Conservation (phyloP, 2,797 vertebrate species). For the Chanos chanos region DNA sequence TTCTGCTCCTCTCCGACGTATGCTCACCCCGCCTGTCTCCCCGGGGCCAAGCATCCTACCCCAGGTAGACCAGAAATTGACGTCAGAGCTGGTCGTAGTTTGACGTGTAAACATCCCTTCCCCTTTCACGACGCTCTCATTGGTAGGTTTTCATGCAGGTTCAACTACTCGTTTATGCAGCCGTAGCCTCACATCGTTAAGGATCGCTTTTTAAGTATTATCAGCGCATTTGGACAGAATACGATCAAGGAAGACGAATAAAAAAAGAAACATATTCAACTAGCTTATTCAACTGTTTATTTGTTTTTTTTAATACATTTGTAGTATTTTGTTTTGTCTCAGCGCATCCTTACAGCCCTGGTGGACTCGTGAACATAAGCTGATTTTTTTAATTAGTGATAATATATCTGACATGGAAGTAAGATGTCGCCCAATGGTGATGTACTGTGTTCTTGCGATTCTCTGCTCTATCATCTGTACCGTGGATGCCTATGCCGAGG, state of each 20-base stretch:
- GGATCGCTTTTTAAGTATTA: not conserved
- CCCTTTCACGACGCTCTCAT: conserved; percentile 56
- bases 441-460: conserved; percentile 66
- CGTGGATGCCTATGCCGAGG: conserved; percentile 52
- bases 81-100: conserved; percentile 86
- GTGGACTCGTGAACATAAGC: conserved; percentile 3
- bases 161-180: conserved; percentile 43
- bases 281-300: not conserved
- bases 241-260: conserved; percentile 17
- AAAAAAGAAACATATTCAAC: conserved; percentile 7
- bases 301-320: conserved; percentile 13
- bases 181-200: not conserved
- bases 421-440: conserved; percentile 68
- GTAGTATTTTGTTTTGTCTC: conserved; percentile 10
- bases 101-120: conserved; percentile 83
- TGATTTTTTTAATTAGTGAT: conserved; percentile 48
- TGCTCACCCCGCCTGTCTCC: conserved; percentile 20
- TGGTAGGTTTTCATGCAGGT: conserved; percentile 52
- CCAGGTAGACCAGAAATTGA: conserved; percentile 81
- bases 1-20: conserved; percentile 16
- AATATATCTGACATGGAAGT: conserved; percentile 75
- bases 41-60: conserved; percentile 67
- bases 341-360: conserved; percentile 11
- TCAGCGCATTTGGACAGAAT: not conserved
- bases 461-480: conserved; percentile 65